Conservation (phyloP, 1,140 invertebrate genomes). For the Medauroidea extradentata region DNA sequence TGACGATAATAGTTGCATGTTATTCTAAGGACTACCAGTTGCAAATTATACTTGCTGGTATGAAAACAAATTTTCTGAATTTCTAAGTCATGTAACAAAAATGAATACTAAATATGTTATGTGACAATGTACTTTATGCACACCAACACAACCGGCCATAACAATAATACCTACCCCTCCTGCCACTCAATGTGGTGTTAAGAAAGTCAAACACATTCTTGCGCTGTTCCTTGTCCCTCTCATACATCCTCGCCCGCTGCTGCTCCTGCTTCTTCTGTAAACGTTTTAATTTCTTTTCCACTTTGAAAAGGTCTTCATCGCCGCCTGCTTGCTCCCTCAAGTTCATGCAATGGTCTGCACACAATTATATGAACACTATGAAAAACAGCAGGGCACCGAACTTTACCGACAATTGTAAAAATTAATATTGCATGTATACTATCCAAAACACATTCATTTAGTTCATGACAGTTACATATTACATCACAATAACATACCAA, state of each 20-base stretch:
- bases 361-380: too few species aligned
- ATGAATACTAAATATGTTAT: not conserved
- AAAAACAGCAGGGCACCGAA: too few species aligned
- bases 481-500: too few species aligned
- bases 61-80: not conserved
- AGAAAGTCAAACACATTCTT: conserved; percentile 77
- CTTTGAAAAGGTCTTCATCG: conserved; percentile 63
- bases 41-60: not conserved
- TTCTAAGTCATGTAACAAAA: not conserved
- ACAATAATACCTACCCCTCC: not conserved
- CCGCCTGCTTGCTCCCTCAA: conserved; percentile 65
- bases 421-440: too few species aligned
- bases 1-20: not conserved
- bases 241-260: conserved; percentile 55
- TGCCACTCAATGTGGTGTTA: conserved; percentile 57
- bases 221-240: conserved; percentile 51
- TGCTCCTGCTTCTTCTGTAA: conserved; percentile 60
- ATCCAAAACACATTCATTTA: too few species aligned
- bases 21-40: not conserved
- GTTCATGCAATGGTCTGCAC: conserved; percentile 68
- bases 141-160: not conserved
- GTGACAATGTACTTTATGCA: not conserved
- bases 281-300: conserved; percentile 61
- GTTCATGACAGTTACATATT: too few species aligned
- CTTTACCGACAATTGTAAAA: too few species aligned